phyloP scores from a whole-genome alignment of 2,888 invertebrate species.

The Yponomeuta plumbellus region DNA sequence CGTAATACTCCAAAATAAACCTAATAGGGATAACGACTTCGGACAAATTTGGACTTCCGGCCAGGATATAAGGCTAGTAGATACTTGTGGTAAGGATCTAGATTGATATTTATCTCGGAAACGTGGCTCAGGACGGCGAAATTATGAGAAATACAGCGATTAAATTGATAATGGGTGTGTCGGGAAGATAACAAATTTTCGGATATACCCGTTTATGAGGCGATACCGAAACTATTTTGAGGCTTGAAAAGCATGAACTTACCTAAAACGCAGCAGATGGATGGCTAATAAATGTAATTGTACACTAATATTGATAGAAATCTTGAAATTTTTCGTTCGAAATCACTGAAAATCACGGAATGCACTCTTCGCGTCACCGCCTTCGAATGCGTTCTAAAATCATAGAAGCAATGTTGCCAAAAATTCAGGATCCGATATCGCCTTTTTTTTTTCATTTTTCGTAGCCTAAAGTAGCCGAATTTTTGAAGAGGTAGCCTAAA shows the following conservation, averaged over 20 bases:
- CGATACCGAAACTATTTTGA: neutral
- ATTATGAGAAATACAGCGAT: neutral
- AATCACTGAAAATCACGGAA: conserved; percentile 24
- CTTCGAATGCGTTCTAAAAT: conserved; percentile 12
- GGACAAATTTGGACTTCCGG: conserved; percentile 37
- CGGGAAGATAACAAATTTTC: conserved; percentile 29
- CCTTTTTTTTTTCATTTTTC: too few relatives aligned
- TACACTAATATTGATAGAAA: conserved; percentile 35
- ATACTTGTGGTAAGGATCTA: neutral
- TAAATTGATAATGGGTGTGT: conserved; percentile 60
- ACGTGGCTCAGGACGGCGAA: neutral
- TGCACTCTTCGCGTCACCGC: conserved; percentile 47
- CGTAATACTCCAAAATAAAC: conserved; percentile 76
- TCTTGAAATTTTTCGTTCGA: conserved; percentile 56
- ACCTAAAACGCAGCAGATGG: conserved; percentile 36
- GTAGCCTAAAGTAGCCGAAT: too few relatives aligned
- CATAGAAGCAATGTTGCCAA: neutral
- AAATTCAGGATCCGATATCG: too few relatives aligned
- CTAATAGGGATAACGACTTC: conserved; percentile 56
- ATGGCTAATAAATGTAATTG: conserved; percentile 30
- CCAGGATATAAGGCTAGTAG: conserved; percentile 21
- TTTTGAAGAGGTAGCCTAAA: too few relatives aligned
- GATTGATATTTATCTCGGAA: neutral
- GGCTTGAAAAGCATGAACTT: conserved; percentile 27
- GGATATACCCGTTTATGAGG: neutral